Conservation (phyloP, 1,140 invertebrate species). For the Platyscapa corneri region DNA sequence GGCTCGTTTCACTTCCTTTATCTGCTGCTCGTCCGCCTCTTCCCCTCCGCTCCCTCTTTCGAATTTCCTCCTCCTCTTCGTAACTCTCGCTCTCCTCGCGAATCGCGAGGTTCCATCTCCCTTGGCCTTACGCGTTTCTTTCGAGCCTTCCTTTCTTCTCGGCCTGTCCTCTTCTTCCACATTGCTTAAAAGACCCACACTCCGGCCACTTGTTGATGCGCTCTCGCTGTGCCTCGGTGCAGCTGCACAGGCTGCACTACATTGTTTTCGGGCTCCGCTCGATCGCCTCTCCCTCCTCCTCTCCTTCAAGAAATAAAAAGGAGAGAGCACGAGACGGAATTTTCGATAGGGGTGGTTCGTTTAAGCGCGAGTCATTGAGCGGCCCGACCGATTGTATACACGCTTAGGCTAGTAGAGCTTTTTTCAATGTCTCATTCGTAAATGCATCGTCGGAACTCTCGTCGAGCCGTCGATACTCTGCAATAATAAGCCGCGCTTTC, state of each 20-base stretch:
- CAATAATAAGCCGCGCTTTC: background rate
- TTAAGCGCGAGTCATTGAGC: background rate
- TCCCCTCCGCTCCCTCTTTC: background rate
- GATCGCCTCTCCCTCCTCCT: background rate
- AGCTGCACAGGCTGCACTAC: background rate
- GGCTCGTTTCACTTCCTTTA: slow-evolving; percentile 29
- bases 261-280: slow-evolving; percentile 3
- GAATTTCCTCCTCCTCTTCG: background rate
- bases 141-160: slow-evolving; percentile 1
- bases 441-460: background rate
- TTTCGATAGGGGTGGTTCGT: background rate
- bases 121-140: background rate
- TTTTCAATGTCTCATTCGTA: background rate
- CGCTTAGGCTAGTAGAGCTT: background rate
- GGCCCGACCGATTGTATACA: background rate
- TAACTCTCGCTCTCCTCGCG: slow-evolving; percentile 28
- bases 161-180: background rate
- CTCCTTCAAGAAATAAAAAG: background rate
- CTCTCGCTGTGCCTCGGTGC: slow-evolving; percentile 1
- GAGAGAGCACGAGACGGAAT: background rate
- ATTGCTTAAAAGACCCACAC: slow-evolving; percentile 30
- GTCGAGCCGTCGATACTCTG: background rate
- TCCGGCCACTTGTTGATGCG: slow-evolving; percentile 37
- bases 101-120: slow-evolving; percentile 6
- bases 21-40: background rate